These are phyloP conservation scores for Bugula neritina DNA, from an alignment of 2,888 invertebrate species.

Conservation along the genomic window DNA sequence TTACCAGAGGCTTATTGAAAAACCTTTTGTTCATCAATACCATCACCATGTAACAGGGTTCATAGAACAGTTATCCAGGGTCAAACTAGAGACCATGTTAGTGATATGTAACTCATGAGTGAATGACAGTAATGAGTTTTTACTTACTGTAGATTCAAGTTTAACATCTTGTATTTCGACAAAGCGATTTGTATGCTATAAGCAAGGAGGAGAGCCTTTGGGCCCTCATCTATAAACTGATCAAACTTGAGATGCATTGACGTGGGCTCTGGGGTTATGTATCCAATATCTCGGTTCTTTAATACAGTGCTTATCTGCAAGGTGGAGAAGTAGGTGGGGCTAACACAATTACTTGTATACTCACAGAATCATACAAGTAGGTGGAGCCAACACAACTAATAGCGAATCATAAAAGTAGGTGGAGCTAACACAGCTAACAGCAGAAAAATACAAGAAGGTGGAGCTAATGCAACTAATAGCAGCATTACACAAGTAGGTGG, in stretches of 20 bases:
- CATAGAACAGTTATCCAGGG: too few relatives aligned
- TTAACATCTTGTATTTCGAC: not conserved
- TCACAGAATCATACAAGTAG: not conserved
- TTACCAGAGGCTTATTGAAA: too few relatives aligned
- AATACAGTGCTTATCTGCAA: not conserved
- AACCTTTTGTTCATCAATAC: too few relatives aligned
- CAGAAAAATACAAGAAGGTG: not conserved
- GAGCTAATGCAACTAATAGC: too few relatives aligned
- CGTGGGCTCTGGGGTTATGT: conserved; percentile 11
- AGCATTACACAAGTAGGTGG: not conserved
- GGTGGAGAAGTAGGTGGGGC: not conserved
- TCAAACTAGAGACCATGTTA: too few relatives aligned
- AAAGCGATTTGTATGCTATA: not conserved
- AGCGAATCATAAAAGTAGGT: too few relatives aligned
- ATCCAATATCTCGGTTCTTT: not conserved
- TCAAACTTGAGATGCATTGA: conserved; percentile 23
- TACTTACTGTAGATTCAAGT: conserved; percentile 9
- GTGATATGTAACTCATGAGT: too few relatives aligned
- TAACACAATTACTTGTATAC: too few relatives aligned
- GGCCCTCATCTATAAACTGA: conserved; percentile 7
- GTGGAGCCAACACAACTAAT: not conserved
- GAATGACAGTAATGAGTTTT: too few relatives aligned
- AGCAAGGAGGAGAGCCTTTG: conserved; percentile 11
- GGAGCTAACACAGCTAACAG: not conserved
- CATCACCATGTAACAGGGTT: too few relatives aligned